Evolutionary conservation across 1,140 invertebrate genomes (phyloP), one percentile per base, ranked within the genome.

Genomic region (Cherax destructor): DNA sequence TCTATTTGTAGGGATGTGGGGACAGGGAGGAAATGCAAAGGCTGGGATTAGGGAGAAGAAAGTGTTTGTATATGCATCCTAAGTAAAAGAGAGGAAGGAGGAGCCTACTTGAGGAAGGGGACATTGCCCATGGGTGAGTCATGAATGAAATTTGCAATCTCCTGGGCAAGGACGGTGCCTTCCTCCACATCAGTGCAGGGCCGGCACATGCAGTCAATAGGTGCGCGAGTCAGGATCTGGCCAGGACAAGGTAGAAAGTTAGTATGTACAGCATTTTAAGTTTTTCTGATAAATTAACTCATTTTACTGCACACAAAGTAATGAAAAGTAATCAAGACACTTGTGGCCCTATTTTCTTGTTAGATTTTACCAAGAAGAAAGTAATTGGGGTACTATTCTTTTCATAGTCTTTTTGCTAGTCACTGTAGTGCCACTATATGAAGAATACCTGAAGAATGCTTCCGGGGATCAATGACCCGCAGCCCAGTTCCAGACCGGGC

Each of bases 171-270:
- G 78, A 98, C 96, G 4, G 97, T 95, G 93, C 96, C 97, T 94
- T 98, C 97, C 94, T 99, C 98, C 21, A 98, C 96, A 13, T 96
- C 96, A 2, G 97, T 98, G 94, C 98, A 99, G 9, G 98, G 98
- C 56, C 98, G 96, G 94, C 98, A 99, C 98, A 98, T 98, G 94
- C 98, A 99, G 94, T 98, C 97, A 69, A 98, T 94, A 0, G 98
- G 98, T 21, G 98, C 98, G 94, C 98, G 98, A 18, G 98, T 99
- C 24, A 96, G 96, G 4, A 99, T 96, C 97, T 98, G 93, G 24
- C 94, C 94, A 16, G 65, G 24, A 92, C 74, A 85, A 93, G 16
- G 94, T n/a, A 86, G 9, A 16, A 59, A 59, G 16, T 59, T 59
- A 59, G 56, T 59, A 11, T 59, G 6, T 59, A 59, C 9, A 9